Base-by-base conservation (phyloP, 64 coral and sea anemone species). In the Montipora capricornis region DNA sequence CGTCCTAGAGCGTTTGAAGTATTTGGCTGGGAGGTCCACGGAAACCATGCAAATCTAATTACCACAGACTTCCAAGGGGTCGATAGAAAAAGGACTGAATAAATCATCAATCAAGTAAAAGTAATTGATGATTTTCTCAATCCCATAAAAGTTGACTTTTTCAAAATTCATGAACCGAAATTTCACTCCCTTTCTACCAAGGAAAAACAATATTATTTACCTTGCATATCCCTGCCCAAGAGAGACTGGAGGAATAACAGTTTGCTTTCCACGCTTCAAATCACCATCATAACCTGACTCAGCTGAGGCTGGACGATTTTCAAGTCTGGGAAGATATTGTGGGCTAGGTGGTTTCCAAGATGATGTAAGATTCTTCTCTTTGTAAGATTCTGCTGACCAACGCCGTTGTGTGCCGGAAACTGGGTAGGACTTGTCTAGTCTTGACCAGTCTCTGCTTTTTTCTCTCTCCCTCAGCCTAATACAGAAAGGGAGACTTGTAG, bases 311-410 rank as follows among this genome's bases (percentile, higher is more conserved):
- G 91, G 91, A 45, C 82, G 91, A n/a, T 84, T 93, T 17, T 93
- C 67, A 24, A 93, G 82, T 26, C 64, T 80, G 4, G 91, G 91
- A 46, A 93, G 68, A 47, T 93, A 16, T 12, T 79, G 74, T 47
- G 91, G 91, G 57, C 91, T 92, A 17, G 15, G n/a, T 0, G 80
- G 58, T 92, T 87, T 92, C 47, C 52, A 26, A 20, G 82, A 49
- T 8, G 29, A 78, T 7, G 46, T 47, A 47, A 68, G 7, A 13
- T 76, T 66, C 55, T 84, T 59, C 15, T 26, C 44, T 7, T 48
- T 49, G 37, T 70, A 62, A 20, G 91, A 93, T 60, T 93, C 91
- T 47, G 91, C 91, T 19, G 91, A 93, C 91, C 91, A 93, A 20
- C 83, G 53, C 16, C 91, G 83, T 24, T 78, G 68, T 19, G 52